Percentiles rank a stretch among this genome's conserved stretches.
Evolutionary conservation across 2,797 vertebrate genomes (phyloP).

Genomic region (Etheostoma nigrum): DNA sequence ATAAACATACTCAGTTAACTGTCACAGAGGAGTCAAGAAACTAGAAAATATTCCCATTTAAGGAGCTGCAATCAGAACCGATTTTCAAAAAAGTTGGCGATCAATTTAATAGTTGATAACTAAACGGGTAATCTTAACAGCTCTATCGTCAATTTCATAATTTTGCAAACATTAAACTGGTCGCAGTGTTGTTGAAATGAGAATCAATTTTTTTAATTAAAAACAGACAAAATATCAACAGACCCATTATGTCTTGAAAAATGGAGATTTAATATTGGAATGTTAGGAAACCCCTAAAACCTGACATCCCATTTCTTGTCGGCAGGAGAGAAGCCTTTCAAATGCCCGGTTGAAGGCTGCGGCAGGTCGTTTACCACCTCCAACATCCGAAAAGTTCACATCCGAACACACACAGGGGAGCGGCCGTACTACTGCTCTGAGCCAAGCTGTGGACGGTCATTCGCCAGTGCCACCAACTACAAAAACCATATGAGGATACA

Average conservation of each 20-base stretch:
- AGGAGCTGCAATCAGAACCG: too few relatives aligned
- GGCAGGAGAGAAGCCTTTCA: conserved; percentile 97
- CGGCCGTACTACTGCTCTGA: conserved; percentile 98
- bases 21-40: too few relatives aligned
- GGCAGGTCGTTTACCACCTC: conserved; percentile 98
- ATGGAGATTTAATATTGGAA: background rate
- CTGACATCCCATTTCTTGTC: conserved; percentile 34
- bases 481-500: conserved; percentile 99
- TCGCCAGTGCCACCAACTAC: conserved; percentile 99
- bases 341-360: conserved; percentile 97
- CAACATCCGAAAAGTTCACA: conserved; percentile 99
- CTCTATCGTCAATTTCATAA: background rate
- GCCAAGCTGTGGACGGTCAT: conserved; percentile 96
- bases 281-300: background rate
- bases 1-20: too few relatives aligned
- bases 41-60: too few relatives aligned
- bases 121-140: too few relatives aligned
- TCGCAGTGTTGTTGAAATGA: background rate
- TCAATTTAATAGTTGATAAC: too few relatives aligned
- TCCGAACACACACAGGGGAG: conserved; percentile 99
- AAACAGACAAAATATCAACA: background rate
- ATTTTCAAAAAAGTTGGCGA: too few relatives aligned
- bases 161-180: background rate
- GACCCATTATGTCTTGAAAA: background rate
- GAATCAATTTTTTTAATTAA: background rate